Evolutionary conservation across 2,113 vertebrate species (phyloP).

Genomic region (Xerus inauris): DNA sequence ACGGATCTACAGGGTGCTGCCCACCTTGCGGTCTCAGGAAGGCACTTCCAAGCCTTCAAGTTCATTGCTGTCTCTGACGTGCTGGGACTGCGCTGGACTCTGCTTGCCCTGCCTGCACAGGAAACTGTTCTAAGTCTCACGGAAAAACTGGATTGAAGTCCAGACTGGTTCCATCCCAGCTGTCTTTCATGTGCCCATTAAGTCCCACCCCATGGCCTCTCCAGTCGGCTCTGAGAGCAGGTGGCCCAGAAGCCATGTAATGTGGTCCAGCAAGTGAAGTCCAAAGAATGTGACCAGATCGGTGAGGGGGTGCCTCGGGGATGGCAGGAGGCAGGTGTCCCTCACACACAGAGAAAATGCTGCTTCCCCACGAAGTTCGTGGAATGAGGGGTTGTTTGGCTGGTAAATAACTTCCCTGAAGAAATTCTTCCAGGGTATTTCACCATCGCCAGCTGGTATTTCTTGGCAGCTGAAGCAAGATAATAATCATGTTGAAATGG

Average conservation of each 20-base stretch:
- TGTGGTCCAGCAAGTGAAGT: not conserved
- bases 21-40: not conserved
- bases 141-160: accelerated
- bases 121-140: not conserved
- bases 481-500: conserved; percentile 86
- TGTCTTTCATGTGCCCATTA: accelerated
- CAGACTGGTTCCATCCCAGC: not conserved
- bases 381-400: conserved; percentile 77
- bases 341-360: conserved; percentile 49
- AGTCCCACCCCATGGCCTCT: not conserved
- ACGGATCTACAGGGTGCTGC: not conserved
- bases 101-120: not conserved
- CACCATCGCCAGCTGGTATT: conserved; percentile 85
- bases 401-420: conserved; percentile 84
- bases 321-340: not conserved
- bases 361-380: not conserved
- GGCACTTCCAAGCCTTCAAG: too few relatives aligned
- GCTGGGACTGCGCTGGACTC: not conserved
- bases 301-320: not conserved
- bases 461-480: conserved; percentile 84
- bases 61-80: accelerated
- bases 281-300: conserved; percentile 4
- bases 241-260: not conserved
- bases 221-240: not conserved
- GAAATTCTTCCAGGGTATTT: conserved; percentile 85